A percentile compares a stretch with the other conserved stretches of the same genome.
Conservation (phyloP, 2,888 invertebrate genomes). For the Drosophila koepferae region DNA sequence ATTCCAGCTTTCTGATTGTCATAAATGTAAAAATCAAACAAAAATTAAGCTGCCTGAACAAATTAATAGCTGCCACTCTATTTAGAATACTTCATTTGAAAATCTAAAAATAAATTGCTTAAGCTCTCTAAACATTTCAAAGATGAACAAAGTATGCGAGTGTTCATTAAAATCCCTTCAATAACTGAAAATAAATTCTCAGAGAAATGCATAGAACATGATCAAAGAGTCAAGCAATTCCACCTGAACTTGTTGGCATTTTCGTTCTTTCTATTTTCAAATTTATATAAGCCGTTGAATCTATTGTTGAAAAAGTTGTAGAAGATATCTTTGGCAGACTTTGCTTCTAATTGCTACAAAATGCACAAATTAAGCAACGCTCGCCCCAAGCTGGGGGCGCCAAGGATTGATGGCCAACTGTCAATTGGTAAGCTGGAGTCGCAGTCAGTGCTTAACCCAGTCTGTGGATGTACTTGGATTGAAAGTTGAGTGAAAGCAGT, state of each 20-base stretch:
- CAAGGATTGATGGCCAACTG: slow-evolving; percentile 70
- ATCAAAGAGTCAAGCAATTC: slow-evolving; percentile 9
- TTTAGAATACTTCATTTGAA: neutral
- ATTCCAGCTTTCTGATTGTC: too few species aligned
- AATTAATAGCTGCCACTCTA: neutral
- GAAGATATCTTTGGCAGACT: slow-evolving; percentile 34
- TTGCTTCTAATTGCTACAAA: slow-evolving; percentile 57
- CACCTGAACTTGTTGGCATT: slow-evolving; percentile 24
- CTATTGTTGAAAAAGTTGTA: slow-evolving; percentile 45
- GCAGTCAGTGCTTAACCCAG: slow-evolving; percentile 68
- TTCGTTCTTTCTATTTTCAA: neutral
- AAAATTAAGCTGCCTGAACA: too few species aligned
- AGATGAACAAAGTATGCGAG: neutral
- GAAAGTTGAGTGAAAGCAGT: slow-evolving; percentile 45
- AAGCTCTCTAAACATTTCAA: neutral
- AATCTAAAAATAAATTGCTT: neutral
- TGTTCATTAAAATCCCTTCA: neutral
- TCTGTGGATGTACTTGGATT: slow-evolving; percentile 62
- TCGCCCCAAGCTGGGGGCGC: neutral
- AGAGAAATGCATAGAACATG: neutral
- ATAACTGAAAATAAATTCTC: neutral
- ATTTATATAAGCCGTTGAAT: slow-evolving; percentile 22
- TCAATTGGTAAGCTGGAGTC: slow-evolving; percentile 71
- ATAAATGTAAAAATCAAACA: too few species aligned
- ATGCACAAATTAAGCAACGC: slow-evolving; percentile 66